Percentiles rank a stretch among this genome's conserved stretches.
phyloP scores from a whole-genome alignment of 2,113 vertebrate species.

The Sceloporus undulatus region DNA sequence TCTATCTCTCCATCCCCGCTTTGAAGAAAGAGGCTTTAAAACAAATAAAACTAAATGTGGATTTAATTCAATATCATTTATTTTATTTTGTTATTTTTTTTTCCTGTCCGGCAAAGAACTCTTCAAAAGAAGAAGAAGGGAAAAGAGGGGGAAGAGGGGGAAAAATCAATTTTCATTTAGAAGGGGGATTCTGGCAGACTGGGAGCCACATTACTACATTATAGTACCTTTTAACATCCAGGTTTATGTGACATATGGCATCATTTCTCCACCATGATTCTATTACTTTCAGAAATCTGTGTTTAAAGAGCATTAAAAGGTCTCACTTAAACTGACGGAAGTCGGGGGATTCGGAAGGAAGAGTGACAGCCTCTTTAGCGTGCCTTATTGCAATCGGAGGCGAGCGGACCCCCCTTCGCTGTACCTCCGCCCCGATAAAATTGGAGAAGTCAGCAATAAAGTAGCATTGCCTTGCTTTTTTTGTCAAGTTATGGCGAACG shows the following conservation, averaged over 20 bases:
- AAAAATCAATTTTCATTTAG: constrained; percentile 79
- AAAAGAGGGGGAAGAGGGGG: constrained; percentile 10
- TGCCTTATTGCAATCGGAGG: fast-evolving
- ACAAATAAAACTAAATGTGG: constrained; percentile 71
- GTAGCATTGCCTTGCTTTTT: background rate
- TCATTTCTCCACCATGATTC: constrained; percentile 62
- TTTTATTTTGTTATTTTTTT: constrained; percentile 41
- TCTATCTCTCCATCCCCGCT: constrained; percentile 51
- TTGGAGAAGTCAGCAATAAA: background rate
- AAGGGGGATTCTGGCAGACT: constrained; percentile 52
- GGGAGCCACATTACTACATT: constrained; percentile 38
- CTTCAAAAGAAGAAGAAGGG: constrained; percentile 50
- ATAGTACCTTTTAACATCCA: constrained; percentile 44
- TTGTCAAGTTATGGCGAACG: constrained; percentile 25
- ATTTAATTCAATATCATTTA: constrained; percentile 71
- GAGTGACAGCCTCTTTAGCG: background rate
- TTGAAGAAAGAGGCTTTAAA: constrained; percentile 77
- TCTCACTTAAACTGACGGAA: constrained; percentile 46
- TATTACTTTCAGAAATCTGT: constrained; percentile 62
- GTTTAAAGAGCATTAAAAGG: constrained; percentile 47
- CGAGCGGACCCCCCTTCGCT: background rate
- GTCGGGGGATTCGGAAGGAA: constrained; percentile 5
- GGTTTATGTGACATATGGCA: constrained; percentile 63
- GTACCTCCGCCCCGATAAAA: background rate
- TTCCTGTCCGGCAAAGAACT: too few relatives aligned